Base-by-base conservation (phyloP, 2,888 invertebrate genomes). In the Polyommatus icarus region DNA sequence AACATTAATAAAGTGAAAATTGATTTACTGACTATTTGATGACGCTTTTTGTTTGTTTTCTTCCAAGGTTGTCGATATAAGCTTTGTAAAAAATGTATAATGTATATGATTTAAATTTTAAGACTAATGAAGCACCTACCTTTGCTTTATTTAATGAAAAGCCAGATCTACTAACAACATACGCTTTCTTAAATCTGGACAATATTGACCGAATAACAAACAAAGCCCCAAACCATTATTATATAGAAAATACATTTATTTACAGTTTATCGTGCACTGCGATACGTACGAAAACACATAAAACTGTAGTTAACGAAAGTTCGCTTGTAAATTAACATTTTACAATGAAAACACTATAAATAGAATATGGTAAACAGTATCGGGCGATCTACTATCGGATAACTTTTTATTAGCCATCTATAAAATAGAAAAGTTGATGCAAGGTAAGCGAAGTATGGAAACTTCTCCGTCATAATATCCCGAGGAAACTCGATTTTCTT, bases 381-480 rank as follows among this genome's bases (percentile, higher is more conserved):
- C 78, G 76, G 75, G 78, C 78, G 79, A 82, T 82, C 79, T 78
- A 80, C 71, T 78, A 76, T 76, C 72, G 80, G 78, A 77, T 67
- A 79, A 83, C 81, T 82, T 82, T 83, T 82, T 83, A 83, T 83
- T 83, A 81, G 81, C 79, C 79, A 79, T 78, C 80, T 76, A 80
- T 81, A 83, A 77, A 81, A 79, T 78, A 81, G 79, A 81, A 78
- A 84, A 85, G 82, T 83, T 84, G 82, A 83, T 82, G 81, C 82
- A 85, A 85, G 83, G 84, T 85, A 81, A 80, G 80, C 81, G 84
- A 85, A 76, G 78, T 79, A 80, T 80, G 79, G 79, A 85, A 89
- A 89, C 87, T 89, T 89, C 84, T 85, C 87, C 86, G 87, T 85
- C 88, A 87, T 88, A 88, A 88, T 87, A 88, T 86, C 85, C 85